phyloP scores from a whole-genome alignment of 2,113 vertebrate species.

The Lepisosteus osseus region DNA sequence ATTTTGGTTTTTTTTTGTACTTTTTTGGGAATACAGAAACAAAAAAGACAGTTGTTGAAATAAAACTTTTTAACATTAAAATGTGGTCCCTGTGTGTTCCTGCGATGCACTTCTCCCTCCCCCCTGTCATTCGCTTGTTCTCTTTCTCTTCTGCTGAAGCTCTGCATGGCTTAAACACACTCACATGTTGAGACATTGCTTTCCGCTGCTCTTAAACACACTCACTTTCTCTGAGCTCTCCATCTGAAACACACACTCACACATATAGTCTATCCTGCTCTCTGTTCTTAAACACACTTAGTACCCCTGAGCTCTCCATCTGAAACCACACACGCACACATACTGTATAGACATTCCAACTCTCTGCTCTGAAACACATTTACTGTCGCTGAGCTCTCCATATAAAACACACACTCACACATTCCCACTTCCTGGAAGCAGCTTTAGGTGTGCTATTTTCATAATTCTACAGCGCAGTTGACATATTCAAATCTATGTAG shows the following conservation, averaged over 20 bases:
- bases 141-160: slow-evolving; percentile 43
- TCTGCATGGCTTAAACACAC: not conserved
- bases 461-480: no score
- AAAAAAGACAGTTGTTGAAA: slow-evolving; percentile 82
- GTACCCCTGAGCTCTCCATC: slow-evolving; percentile 12
- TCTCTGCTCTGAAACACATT: not conserved
- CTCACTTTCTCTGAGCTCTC: slow-evolving; percentile 6
- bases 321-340: slow-evolving; percentile 8
- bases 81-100: slow-evolving; percentile 49
- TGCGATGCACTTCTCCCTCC: slow-evolving; percentile 38
- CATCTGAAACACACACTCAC: slow-evolving; percentile 16
- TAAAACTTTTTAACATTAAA: slow-evolving; percentile 83
- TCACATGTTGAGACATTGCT: not conserved
- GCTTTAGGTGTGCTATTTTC: no score
- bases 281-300: not conserved
- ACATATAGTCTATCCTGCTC: slow-evolving; percentile 3
- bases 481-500: no score
- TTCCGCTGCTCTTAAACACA: slow-evolving; percentile 8
- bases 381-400: not conserved
- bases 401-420: not conserved
- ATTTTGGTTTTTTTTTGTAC: slow-evolving; percentile 86
- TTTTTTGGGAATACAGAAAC: slow-evolving; percentile 86
- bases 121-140: slow-evolving; percentile 10
- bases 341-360: not conserved
- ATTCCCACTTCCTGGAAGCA: not conserved